These are phyloP conservation scores for Lithophane leautieri DNA, from an alignment of 2,888 invertebrate genomes.

Conservation along the genomic window DNA sequence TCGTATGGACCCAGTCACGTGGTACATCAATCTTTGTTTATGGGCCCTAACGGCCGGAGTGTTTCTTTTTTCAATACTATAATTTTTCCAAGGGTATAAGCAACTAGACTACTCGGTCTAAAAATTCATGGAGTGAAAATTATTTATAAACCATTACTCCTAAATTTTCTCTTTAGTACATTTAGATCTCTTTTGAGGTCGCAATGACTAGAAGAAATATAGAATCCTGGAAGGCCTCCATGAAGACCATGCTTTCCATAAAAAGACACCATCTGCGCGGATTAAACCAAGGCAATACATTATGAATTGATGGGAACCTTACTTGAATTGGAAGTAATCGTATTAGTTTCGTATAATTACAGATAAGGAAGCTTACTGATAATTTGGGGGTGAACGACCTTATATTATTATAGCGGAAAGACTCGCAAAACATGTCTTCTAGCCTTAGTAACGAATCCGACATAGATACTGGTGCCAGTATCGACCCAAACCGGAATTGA, in stretches of 20 bases:
- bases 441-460: background rate
- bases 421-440: background rate
- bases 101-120: background rate
- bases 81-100: background rate
- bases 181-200: background rate
- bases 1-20: conserved; percentile 17
- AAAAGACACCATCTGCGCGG: background rate
- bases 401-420: background rate
- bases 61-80: background rate
- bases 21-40: conserved; percentile 23
- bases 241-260: background rate
- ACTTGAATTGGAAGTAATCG: background rate
- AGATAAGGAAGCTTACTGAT: background rate
- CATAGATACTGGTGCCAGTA: too few species aligned
- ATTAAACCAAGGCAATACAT: background rate
- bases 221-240: too few species aligned
- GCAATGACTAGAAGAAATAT: too few species aligned
- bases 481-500: conserved; percentile 19
- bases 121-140: background rate
- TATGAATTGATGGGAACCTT: background rate
- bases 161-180: background rate
- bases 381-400: background rate
- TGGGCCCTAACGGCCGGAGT: background rate
- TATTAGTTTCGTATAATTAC: background rate
- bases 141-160: background rate